Percentiles rank a stretch among this genome's conserved stretches.
These are phyloP conservation scores for Monomorium pharaonis DNA, from an alignment of 1,140 invertebrate genomes.

Conservation along the genomic window DNA sequence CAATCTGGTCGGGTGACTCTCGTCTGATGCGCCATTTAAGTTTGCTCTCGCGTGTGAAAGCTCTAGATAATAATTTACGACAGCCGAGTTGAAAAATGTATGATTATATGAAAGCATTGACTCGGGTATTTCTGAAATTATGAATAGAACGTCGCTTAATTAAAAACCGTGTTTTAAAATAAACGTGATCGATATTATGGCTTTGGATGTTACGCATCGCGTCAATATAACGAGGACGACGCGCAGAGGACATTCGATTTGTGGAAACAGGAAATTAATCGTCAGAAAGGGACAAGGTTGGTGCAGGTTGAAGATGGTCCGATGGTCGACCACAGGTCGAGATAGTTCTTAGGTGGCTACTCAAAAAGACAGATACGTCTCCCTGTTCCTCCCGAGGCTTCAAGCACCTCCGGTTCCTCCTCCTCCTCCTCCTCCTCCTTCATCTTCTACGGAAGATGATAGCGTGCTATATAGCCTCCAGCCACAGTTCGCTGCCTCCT, in stretches of 20 bases:
- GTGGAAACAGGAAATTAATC: slow-evolving; percentile 52
- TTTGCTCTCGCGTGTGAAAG: neutral
- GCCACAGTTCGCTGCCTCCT: slow-evolving; percentile 60
- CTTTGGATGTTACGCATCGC: neutral
- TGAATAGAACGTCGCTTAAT: neutral
- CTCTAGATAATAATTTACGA: neutral
- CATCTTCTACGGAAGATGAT: slow-evolving; percentile 62
- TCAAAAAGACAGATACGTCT: slow-evolving; percentile 68
- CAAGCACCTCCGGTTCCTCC: slow-evolving; percentile 57
- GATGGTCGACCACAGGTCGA: slow-evolving; percentile 19
- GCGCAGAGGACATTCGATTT: neutral
- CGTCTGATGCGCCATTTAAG: neutral
- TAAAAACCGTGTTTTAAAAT: neutral
- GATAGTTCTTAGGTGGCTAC: slow-evolving; percentile 62
- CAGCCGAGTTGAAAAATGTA: neutral
- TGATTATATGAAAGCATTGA: neutral
- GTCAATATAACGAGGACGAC: neutral
- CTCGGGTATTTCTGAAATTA: neutral
- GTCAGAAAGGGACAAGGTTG: slow-evolving; percentile 43
- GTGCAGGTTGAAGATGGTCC: slow-evolving; percentile 55
- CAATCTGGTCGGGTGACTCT: neutral
- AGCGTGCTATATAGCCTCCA: slow-evolving; percentile 66
- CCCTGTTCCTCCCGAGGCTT: slow-evolving; percentile 21
- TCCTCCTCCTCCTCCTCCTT: slow-evolving; percentile 32
- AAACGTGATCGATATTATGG: neutral